Base-by-base conservation (phyloP, 2,113 vertebrate species). In the Clarias gariepinus region DNA sequence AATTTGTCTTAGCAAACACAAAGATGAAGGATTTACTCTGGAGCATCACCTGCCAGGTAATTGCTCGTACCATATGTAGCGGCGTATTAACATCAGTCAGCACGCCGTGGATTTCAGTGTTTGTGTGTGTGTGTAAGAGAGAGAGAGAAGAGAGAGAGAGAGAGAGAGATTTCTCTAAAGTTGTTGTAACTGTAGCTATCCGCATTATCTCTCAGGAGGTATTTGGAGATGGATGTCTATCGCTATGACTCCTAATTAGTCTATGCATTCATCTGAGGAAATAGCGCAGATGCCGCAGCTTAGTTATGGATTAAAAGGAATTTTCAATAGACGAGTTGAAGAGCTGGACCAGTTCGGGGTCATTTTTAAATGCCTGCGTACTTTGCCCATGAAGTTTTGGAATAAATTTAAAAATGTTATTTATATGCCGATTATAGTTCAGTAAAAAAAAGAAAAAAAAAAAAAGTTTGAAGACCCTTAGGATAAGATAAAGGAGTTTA, bases 121-220 rank as follows among this genome's bases (percentile, higher is more conserved):
- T n/a, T 78, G 53, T 33, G 55, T n/a, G 53, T 33, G 53, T 58
- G 53, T 58, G 76, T 79, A 28, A 19, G 30, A 8, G 13, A 81
- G 68, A 19, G 30, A 8, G 13, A 81, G 68, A 21, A 15, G n/a
- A 9, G 13, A 71, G 68, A 21, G 33, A 3, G 13, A 81, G 68
- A 21, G 33, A 10, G 68, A 21, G 33, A 10, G 13, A 81, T 60
- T 87, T 4, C 69, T 66, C 41, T 64, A 66, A 71, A 69, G 64
- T 81, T 53, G 3, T 61, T 55, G 86, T 87, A 87, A 77, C 28
- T 41, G 61, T 47, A n/a, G 79, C 69, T 87, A 64, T 76, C 69
- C 58, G 36, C 64, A 71, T 81, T 60, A 86, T 86, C 66, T 81
- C 80, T 76, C 80, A 82, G 80, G 86, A 77, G 86, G 69, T 57